Base-by-base conservation (phyloP, 2,797 vertebrate species). In the Diplodus puntazzo region DNA sequence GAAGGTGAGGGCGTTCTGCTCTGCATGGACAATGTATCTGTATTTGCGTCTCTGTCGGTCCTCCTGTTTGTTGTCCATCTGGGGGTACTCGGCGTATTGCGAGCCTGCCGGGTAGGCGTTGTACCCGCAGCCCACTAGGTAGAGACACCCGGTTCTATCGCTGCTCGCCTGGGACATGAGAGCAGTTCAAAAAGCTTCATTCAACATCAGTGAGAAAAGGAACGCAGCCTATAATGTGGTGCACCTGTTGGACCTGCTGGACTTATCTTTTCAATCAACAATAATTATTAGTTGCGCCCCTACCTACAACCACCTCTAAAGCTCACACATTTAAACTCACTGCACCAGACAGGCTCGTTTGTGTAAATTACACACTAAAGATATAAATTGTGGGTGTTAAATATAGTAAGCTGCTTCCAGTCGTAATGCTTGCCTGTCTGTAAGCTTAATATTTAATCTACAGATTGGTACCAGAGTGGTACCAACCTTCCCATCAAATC, bases 1-100 rank as follows among this genome's bases (percentile, higher is more conserved):
- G 95, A 98, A 99, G 0, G 96, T 98, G 89, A 99, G 91, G 45
- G 98, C 98, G 4, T 98, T 99, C 95, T 99, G 98, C 87, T 99
- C 98, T 0, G 98, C 98, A 2, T 99, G 98, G 73, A 99, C 84
- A 13, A 99, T 99, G 91, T 97, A 99, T 92, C 97, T 92, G 93
- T 98, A 99, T 81, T 99, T 99, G 69, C 97, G 94, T 83, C 97
- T 96, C 87, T 96, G 96, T 42, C 96, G 89, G 91, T 98, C 97
- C 84, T 97, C 95, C 77, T 98, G 97, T n/a, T 97, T 98, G 91
- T 94, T 93, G 64, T 98, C 97, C 97, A 98, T 97, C 79, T 97
- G 97, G 0, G 97, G 98, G 88, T 97, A 99, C 86, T 99, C 97
- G 0, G 96, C 97, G 21, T 98, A 98, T 76, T 97, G 95, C 0